These are phyloP conservation scores for Syngnathoides biaculeatus DNA, from an alignment of 2,113 vertebrate genomes.

Conservation along the genomic window DNA sequence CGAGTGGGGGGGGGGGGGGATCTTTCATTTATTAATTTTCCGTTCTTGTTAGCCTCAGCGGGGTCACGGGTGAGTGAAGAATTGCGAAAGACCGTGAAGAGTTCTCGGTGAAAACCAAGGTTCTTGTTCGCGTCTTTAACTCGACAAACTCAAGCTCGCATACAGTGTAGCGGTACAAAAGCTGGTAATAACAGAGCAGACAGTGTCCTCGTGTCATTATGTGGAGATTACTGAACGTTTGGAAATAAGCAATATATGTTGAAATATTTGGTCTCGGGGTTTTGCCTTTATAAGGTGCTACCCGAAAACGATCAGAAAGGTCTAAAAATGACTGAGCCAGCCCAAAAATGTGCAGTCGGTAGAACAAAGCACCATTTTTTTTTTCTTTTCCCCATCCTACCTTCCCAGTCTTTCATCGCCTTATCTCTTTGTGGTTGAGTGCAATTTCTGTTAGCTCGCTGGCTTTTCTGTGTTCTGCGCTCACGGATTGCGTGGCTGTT, in stretches of 20 bases:
- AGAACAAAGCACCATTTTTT: slow-evolving; percentile 37
- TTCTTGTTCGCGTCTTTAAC: too few species aligned
- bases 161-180: too few species aligned
- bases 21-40: too few species aligned
- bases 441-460: slow-evolving; percentile 44
- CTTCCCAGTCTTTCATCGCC: slow-evolving; percentile 52
- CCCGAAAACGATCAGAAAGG: slow-evolving; percentile 5
- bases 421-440: slow-evolving; percentile 52
- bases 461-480: slow-evolving; percentile 37
- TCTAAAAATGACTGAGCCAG: slow-evolving; percentile 30
- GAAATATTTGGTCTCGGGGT: slow-evolving; percentile 8
- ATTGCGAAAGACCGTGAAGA: too few species aligned
- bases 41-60: too few species aligned
- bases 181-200: too few species aligned
- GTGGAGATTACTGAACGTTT: too few species aligned
- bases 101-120: too few species aligned
- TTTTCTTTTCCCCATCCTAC: background rate
- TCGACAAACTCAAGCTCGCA: too few species aligned
- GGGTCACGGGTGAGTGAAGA: too few species aligned
- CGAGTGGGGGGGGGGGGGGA: too few species aligned
- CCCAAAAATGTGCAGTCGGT: slow-evolving; percentile 25
- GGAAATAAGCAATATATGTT: background rate
- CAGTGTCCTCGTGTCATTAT: too few species aligned
- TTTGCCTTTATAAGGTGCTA: slow-evolving; percentile 20
- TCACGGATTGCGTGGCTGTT: slow-evolving; percentile 56